phyloP scores from a whole-genome alignment of 2,113 vertebrate species.

The Anguilla rostrata region DNA sequence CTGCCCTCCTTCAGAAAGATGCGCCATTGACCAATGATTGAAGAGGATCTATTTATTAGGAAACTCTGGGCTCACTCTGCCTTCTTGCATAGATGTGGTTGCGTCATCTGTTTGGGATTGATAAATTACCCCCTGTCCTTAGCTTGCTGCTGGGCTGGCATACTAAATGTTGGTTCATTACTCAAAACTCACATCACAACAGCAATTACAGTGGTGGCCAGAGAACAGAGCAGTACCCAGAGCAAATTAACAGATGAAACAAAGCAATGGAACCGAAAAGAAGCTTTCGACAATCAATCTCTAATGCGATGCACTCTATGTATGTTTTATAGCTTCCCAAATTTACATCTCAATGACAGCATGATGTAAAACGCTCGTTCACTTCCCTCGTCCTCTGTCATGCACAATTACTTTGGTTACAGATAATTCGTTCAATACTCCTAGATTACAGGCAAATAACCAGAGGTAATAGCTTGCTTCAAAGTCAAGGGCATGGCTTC shows the following conservation, averaged over 20 bases:
- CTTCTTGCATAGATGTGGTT: background rate
- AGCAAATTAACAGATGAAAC: background rate
- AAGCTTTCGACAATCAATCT: background rate
- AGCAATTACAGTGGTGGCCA: background rate
- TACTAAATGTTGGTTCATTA: background rate
- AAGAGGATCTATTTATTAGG: background rate
- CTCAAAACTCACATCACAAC: background rate
- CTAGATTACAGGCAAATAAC: background rate
- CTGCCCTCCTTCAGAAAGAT: background rate
- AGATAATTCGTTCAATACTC: slow-evolving; percentile 4
- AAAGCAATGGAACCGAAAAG: background rate
- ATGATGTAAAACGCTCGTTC: background rate
- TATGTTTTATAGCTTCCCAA: background rate
- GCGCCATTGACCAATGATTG: background rate
- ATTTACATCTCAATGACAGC: background rate
- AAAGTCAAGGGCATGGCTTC: background rate
- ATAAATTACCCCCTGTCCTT: background rate
- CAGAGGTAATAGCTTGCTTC: background rate
- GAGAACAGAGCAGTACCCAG: background rate
- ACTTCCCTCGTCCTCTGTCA: background rate
- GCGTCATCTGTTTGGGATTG: background rate
- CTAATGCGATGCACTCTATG: background rate
- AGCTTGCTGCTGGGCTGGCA: background rate
- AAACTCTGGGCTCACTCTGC: background rate
- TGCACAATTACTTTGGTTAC: slow-evolving; percentile 2